Conservation (phyloP, 2,113 vertebrate species). For the Hucho hucho region DNA sequence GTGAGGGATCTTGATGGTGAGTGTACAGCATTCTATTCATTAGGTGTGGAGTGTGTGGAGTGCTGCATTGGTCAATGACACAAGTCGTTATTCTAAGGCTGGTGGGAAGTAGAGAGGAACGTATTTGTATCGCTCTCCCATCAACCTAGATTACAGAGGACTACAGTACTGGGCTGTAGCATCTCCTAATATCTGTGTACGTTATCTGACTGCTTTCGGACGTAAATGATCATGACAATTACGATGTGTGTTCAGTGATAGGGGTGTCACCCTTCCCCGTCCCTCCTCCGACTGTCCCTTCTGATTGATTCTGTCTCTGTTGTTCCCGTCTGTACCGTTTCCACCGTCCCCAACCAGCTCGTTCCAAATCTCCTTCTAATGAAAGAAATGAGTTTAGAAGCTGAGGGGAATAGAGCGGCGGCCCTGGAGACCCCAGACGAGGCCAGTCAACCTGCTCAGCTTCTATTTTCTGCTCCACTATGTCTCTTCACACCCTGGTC, state of each 20-base stretch:
- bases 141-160: too few species aligned
- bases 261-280: not conserved
- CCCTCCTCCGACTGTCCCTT: not conserved
- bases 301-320: constrained; percentile 46
- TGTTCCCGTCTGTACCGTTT: constrained; percentile 31
- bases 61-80: not conserved
- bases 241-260: not conserved
- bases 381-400: too few species aligned
- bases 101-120: too few species aligned
- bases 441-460: constrained; percentile 15
- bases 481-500: constrained; percentile 36
- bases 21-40: not conserved
- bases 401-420: too few species aligned
- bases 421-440: too few species aligned
- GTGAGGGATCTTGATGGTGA: not conserved
- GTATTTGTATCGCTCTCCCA: too few species aligned
- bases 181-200: too few species aligned
- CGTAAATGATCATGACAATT: not conserved
- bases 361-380: too few species aligned
- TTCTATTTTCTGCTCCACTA: constrained; percentile 45
- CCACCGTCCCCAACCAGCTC: constrained; percentile 23
- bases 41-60: not conserved
- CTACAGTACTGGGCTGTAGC: too few species aligned
- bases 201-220: too few species aligned
- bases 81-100: not conserved